Evolutionary conservation across 2,113 vertebrate genomes (phyloP).

Genomic region (Catharus minimus): DNA sequence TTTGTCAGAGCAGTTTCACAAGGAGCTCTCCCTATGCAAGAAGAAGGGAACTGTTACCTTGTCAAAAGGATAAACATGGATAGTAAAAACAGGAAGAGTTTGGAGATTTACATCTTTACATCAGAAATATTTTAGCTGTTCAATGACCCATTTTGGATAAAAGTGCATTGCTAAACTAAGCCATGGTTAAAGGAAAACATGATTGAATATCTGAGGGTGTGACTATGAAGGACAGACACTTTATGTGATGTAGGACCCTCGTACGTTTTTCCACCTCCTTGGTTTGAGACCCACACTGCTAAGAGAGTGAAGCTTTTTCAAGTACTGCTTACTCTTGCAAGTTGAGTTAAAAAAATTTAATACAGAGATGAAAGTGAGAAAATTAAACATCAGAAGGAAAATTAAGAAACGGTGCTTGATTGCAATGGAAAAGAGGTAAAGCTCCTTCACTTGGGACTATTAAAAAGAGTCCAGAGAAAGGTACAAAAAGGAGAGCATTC

Average conservation of each 20-base stretch:
- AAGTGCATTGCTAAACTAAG: not conserved
- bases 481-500: not conserved
- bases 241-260: not conserved
- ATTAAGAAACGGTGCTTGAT: not conserved
- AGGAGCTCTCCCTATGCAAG: fast-evolving
- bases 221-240: not conserved
- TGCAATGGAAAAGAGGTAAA: not conserved
- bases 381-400: not conserved
- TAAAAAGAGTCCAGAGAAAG: not conserved
- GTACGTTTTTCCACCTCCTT: not conserved
- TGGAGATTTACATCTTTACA: not conserved
- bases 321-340: not conserved
- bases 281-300: not conserved
- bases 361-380: not conserved
- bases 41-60: not conserved
- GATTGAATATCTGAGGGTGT: not conserved
- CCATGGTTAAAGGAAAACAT: not conserved
- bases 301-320: not conserved
- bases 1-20: not conserved
- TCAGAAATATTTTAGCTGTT: not conserved
- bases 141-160: not conserved
- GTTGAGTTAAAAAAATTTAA: not conserved
- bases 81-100: not conserved
- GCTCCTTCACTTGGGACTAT: not conserved
- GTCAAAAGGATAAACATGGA: not conserved